phyloP scores from a whole-genome alignment of 2,888 invertebrate species.

The Tholera decimalis region DNA sequence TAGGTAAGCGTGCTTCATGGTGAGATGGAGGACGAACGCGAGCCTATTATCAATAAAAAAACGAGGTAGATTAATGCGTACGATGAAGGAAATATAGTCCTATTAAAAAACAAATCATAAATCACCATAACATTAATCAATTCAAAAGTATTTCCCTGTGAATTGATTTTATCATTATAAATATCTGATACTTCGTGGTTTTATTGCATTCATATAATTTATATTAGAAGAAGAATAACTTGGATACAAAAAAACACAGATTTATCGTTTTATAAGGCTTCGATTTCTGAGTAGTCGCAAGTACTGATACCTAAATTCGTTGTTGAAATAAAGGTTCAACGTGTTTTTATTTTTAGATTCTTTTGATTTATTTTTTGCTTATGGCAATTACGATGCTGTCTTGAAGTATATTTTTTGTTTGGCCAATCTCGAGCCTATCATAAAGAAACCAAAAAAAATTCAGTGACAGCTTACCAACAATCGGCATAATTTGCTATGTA shows the following conservation, averaged over 20 bases:
- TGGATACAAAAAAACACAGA: background rate
- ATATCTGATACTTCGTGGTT: slow-evolving; percentile 4
- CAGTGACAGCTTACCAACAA: too few species aligned
- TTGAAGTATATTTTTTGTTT: background rate
- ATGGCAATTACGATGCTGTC: background rate
- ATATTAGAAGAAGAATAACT: background rate
- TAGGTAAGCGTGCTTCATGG: too few species aligned
- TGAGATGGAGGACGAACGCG: too few species aligned
- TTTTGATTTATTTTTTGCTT: background rate
- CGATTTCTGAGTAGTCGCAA: slow-evolving; percentile 5
- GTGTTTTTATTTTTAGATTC: slow-evolving; percentile 8
- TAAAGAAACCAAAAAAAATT: too few species aligned
- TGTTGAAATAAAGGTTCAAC: background rate
- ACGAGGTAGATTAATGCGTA: too few species aligned
- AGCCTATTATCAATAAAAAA: too few species aligned
- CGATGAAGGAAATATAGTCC: too few species aligned
- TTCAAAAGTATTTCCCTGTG: too few species aligned
- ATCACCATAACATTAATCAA: too few species aligned
- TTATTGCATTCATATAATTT: slow-evolving; percentile 23
- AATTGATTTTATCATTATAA: slow-evolving; percentile 1
- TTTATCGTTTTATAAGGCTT: background rate
- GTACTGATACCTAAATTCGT: background rate
- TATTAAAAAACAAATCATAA: too few species aligned
- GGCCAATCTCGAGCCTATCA: too few species aligned
- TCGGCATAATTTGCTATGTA: too few species aligned